Base-by-base conservation (phyloP, 2,888 invertebrate genomes). In the Chromoteleia sp. region DNA sequence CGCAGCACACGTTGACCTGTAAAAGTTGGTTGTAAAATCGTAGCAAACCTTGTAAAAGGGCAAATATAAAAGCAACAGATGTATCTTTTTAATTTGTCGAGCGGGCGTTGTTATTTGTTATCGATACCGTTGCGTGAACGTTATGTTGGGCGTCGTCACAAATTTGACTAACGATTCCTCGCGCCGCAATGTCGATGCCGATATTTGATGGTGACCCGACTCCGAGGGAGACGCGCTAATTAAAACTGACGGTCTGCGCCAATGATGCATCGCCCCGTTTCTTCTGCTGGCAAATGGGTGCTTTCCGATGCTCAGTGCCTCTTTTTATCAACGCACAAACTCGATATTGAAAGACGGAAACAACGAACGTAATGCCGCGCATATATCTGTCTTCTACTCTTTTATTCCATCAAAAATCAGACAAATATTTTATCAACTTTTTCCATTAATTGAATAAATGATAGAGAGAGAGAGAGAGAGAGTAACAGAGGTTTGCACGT, bases 161-260 rank as follows among this genome's bases (percentile, higher is more conserved):
- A 87, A 87, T 87, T 87, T 86, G 85, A 88, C 86, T 88, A 87
- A 86, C 87, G 87, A 85, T 81, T 78, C 59, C 70, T 48, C 33
- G 65, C 71, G 48, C 63, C 82, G 83, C 76, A 80, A 83, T 83
- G 82, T 80, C 82, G 79, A 76, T 48, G 73, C 75, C 78, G 74
- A 75, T 84, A 85, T 87, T 87, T 85, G 86, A 88, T 83, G 86
- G 87, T 65, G 82, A 54, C 75, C 83, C 41, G 83, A 83, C 84
- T 80, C 67, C 83, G 65, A 30, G 85, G 80, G 84, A 84, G 83
- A 83, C 43, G 77, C 84, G 82, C 86, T 89, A 88, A 89, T 89
- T 89, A 88, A 89, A 88, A 89, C 85, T 86, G 89, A 88, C 88
- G 83, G 81, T 75, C 45, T 58, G 68, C 80, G 74, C 76, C 70